Base-by-base conservation (phyloP, 2,113 vertebrate species). In the Isichthys henryi region DNA sequence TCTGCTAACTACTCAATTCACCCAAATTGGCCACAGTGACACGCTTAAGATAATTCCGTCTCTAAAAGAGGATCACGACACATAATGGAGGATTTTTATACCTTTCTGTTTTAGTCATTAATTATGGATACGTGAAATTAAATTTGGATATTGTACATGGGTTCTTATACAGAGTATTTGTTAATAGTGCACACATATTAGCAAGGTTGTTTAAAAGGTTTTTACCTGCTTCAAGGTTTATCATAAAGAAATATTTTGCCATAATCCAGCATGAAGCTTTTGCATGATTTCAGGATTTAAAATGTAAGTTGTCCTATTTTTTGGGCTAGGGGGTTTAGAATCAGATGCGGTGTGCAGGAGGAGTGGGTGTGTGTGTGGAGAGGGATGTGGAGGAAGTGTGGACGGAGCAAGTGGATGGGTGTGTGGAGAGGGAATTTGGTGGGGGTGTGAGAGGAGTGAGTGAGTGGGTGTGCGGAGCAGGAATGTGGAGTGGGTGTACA, bases 261-360 rank as follows among this genome's bases (percentile, higher is more conserved):
- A 80, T 90, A 93, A 92, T 88, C 50, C 1, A 91, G 89, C 91
- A 91, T 0, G 46, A 90, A 88, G 91, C 90, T 74, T 88, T 92
- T 92, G 83, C 56, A 84, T 90, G 91, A 93, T 90, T 91, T 92
- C 53, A 92, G 87, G 92, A 92, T 93, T 90, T 93, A 94, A 93
- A 89, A 92, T 93, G 74, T 92, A 86, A 88, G 91, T 92, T 91
- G 17, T 94, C 93, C 90, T 92, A 93, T 94, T 93, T 93, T 91
- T 27, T 80, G 84, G 88, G 91, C 93, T 89, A 91, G 91, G 92
- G 39, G n/a, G 7, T 91, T 83, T 92, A 83, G 88, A 23, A 83
- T 70, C 84, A 74, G 92, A 1, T 91, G 77, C 89, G 10, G 56
- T 62, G 21, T 58, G 56, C 2, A 23, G 46, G 89, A 53, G 5